Conservation (phyloP, 2,797 vertebrate genomes). For the Mormyrops boulengeri region DNA sequence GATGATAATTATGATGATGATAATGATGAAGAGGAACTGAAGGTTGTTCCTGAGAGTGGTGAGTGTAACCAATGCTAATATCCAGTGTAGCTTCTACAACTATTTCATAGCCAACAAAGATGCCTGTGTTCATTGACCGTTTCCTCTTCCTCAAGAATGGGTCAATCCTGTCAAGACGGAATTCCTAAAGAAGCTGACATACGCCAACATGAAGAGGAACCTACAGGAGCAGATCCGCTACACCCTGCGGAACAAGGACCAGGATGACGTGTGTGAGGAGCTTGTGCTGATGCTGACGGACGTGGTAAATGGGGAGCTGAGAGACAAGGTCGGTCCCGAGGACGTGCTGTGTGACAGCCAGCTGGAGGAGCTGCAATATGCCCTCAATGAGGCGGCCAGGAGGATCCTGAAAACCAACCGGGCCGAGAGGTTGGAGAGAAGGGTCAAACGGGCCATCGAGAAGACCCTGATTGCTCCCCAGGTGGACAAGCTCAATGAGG, state of each 20-base stretch:
- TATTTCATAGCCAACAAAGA: neutral
- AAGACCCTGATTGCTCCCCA: slow-evolving; percentile 65
- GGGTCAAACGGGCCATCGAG: slow-evolving; percentile 57
- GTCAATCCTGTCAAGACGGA: slow-evolving; percentile 56
- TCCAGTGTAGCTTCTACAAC: neutral
- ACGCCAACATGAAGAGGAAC: slow-evolving; percentile 65
- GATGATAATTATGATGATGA: slow-evolving; percentile 16
- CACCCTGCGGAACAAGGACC: slow-evolving; percentile 47
- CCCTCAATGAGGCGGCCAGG: slow-evolving; percentile 52
- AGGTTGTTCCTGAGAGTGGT: slow-evolving; percentile 48
- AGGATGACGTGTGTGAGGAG: slow-evolving; percentile 62
- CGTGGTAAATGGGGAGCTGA: slow-evolving; percentile 50
- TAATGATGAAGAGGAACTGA: slow-evolving; percentile 18
- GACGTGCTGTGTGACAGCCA: slow-evolving; percentile 45
- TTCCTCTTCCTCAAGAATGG: slow-evolving; percentile 52
- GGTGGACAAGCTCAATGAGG: slow-evolving; percentile 54
- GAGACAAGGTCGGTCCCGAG: slow-evolving; percentile 55
- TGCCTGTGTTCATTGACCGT: neutral
- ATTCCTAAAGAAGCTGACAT: slow-evolving; percentile 69
- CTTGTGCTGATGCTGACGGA: slow-evolving; percentile 58
- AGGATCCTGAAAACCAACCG: slow-evolving; percentile 55
- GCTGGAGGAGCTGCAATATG: slow-evolving; percentile 53
- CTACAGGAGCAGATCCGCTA: slow-evolving; percentile 64
- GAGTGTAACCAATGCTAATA: slow-evolving; percentile 27
- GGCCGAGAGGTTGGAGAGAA: slow-evolving; percentile 46